These are phyloP conservation scores for Ptychoptera albimana DNA, from an alignment of 2,888 invertebrate genomes.

Conservation along the genomic window DNA sequence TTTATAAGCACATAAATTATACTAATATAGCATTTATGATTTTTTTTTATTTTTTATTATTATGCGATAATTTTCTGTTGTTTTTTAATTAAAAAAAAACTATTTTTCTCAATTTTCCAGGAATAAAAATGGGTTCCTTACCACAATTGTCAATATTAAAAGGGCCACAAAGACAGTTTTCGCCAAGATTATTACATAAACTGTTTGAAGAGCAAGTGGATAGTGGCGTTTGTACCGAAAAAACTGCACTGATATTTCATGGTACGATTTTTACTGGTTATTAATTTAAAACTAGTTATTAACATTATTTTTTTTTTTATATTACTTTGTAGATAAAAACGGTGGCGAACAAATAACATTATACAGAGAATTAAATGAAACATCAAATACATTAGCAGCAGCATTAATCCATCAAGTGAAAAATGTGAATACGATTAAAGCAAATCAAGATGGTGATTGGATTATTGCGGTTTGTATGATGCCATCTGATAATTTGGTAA, in stretches of 20 bases:
- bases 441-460: conserved; percentile 51
- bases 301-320: not conserved
- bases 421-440: conserved; percentile 18
- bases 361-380: conserved; percentile 31
- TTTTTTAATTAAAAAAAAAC: no score
- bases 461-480: conserved; percentile 66
- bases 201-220: conserved; percentile 41
- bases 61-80: no score
- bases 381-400: conserved; percentile 33
- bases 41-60: no score
- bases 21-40: no score
- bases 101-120: no score
- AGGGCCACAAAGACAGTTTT: conserved; percentile 37
- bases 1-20: no score
- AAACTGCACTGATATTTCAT: conserved; percentile 44
- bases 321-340: not conserved
- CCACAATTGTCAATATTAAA: conserved; percentile 56
- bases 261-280: conserved; percentile 26
- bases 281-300: not conserved
- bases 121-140: conserved; percentile 49
- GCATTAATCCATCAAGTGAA: conserved; percentile 19
- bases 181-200: conserved; percentile 37
- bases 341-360: conserved; percentile 12
- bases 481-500: conserved; percentile 52
- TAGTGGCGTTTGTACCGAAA: conserved; percentile 28